These are phyloP conservation scores for Aethes cnicana DNA, from an alignment of 2,888 invertebrate species.

Conservation along the genomic window DNA sequence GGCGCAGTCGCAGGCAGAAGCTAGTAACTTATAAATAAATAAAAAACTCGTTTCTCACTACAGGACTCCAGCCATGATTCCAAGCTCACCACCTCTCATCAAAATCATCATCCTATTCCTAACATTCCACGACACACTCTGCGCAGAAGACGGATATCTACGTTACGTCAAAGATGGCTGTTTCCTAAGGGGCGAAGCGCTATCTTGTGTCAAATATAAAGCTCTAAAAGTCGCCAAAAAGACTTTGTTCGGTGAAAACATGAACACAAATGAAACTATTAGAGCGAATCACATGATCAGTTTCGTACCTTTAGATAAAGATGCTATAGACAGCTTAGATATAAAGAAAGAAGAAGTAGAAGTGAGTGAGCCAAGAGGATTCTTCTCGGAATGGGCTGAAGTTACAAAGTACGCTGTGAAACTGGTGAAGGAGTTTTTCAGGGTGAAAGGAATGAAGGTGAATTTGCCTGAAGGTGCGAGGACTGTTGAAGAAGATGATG, in stretches of 20 bases:
- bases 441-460: slow-evolving; percentile 66
- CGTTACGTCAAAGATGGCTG: slow-evolving; percentile 72
- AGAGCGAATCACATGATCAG: slow-evolving; percentile 63
- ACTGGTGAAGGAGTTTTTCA: slow-evolving; percentile 68
- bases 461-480: slow-evolving; percentile 72
- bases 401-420: slow-evolving; percentile 70
- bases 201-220: slow-evolving; percentile 73
- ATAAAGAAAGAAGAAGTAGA: slow-evolving; percentile 47
- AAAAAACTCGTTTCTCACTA: background rate
- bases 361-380: slow-evolving; percentile 55
- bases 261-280: slow-evolving; percentile 62
- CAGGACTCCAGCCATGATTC: slow-evolving; percentile 23
- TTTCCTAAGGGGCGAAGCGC: slow-evolving; percentile 63
- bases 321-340: slow-evolving; percentile 52
- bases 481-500: slow-evolving; percentile 63
- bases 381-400: slow-evolving; percentile 73
- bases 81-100: slow-evolving; percentile 26
- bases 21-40: too few relatives aligned
- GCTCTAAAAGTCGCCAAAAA: slow-evolving; percentile 70
- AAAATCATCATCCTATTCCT: slow-evolving; percentile 41
- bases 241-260: slow-evolving; percentile 62
- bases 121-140: slow-evolving; percentile 36
- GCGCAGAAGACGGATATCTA: slow-evolving; percentile 65
- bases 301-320: slow-evolving; percentile 65
- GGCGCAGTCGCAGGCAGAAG: too few relatives aligned